Evolutionary conservation across 1,140 invertebrate species (phyloP).

Genomic region (Hylaeus volcanicus): DNA sequence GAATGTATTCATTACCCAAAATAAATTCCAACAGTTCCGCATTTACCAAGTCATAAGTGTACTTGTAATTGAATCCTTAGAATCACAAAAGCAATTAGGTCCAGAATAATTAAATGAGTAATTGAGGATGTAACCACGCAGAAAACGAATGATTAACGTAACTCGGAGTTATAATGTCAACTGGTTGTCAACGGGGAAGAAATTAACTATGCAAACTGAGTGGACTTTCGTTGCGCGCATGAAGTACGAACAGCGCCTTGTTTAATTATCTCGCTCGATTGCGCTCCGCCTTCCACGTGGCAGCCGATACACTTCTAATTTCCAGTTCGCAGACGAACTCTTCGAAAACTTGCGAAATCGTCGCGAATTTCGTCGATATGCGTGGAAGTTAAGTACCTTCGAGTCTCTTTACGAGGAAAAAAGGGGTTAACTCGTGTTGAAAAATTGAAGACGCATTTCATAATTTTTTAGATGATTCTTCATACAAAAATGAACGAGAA

Average conservation of each 20-base stretch:
- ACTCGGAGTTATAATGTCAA: neutral
- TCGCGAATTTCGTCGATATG: neutral
- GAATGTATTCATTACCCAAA: too few relatives aligned
- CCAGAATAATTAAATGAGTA: neutral
- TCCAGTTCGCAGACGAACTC: conserved; percentile 18
- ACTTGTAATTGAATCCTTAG: too few relatives aligned
- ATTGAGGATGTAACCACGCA: neutral
- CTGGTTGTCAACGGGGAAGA: neutral
- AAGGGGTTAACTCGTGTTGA: too few relatives aligned
- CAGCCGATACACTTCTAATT: conserved; percentile 26
- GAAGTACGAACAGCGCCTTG: conserved; percentile 12
- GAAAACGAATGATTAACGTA: conserved; percentile 1
- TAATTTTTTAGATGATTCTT: too few relatives aligned
- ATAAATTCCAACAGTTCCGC: too few relatives aligned
- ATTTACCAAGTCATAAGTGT: too few relatives aligned
- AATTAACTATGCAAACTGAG: conserved; percentile 8
- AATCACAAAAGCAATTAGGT: too few relatives aligned
- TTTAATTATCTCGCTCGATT: conserved; percentile 44
- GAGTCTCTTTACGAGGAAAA: too few relatives aligned
- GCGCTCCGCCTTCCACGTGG: neutral
- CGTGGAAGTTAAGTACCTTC: conserved; percentile 11
- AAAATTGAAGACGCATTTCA: too few relatives aligned
- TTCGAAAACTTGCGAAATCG: conserved; percentile 3
- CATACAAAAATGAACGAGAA: too few relatives aligned
- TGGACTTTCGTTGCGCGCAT: conserved; percentile 11